Conservation (phyloP, 1,140 invertebrate species). For the Asbolus verrucosus region DNA sequence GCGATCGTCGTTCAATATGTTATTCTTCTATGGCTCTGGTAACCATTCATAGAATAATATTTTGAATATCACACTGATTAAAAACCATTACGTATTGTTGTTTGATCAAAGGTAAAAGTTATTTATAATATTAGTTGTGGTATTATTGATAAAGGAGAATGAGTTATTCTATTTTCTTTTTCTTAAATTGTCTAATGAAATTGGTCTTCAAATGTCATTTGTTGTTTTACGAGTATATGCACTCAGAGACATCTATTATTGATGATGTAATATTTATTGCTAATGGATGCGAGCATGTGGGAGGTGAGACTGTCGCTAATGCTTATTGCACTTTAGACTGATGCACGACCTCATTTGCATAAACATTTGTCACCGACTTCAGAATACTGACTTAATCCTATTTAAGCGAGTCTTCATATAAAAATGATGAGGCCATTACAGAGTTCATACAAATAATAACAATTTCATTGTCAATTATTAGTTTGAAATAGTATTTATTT, state of each 20-base stretch:
- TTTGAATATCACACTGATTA: no score
- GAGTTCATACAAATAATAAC: no score
- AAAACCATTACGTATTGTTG: no score
- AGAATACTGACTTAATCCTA: slow-evolving; percentile 17
- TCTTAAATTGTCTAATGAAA: neutral
- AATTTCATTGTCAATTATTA: no score
- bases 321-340: slow-evolving; percentile 30
- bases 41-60: no score
- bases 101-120: no score
- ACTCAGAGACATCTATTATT: slow-evolving; percentile 13
- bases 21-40: no score
- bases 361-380: slow-evolving; percentile 34
- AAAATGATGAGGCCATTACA: neutral
- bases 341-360: slow-evolving; percentile 26
- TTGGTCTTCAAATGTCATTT: slow-evolving; percentile 13
- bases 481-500: no score
- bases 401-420: neutral
- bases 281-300: slow-evolving; percentile 19
- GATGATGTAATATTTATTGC: slow-evolving; percentile 30
- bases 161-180: neutral
- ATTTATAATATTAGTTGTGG: no score
- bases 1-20: no score
- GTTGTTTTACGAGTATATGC: neutral
- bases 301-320: slow-evolving; percentile 22
- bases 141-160: no score